Conservation (phyloP, 2,797 vertebrate species). For the Sphenodon punctatus region DNA sequence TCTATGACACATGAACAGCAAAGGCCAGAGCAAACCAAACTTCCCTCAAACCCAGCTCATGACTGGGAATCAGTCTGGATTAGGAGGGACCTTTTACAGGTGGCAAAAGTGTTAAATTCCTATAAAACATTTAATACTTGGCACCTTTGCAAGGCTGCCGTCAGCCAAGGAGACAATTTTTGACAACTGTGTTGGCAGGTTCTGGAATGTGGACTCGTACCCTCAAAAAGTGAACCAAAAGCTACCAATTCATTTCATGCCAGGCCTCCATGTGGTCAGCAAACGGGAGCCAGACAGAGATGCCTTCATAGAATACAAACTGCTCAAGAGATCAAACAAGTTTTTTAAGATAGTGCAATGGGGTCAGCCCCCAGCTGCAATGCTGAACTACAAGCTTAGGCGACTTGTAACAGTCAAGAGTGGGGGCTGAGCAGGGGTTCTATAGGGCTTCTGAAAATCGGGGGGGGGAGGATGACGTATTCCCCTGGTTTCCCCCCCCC, state of each 20-base stretch:
- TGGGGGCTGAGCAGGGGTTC: too few species aligned
- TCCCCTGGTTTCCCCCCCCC: too few species aligned
- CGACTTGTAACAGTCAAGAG: too few species aligned
- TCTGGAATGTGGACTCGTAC: fast-evolving
- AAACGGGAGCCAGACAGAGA: conserved; percentile 12
- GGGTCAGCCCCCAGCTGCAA: too few species aligned
- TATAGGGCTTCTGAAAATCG: too few species aligned
- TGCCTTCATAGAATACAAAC: background rate
- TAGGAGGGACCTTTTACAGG: background rate
- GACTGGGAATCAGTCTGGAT: background rate
- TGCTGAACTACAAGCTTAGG: too few species aligned
- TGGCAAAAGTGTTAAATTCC: background rate
- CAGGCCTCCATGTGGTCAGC: background rate
- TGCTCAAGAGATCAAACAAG: too few species aligned
- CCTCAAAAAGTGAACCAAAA: background rate
- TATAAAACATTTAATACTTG: fast-evolving
- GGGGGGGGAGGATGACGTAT: too few species aligned
- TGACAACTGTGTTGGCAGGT: background rate
- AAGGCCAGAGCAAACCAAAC: fast-evolving
- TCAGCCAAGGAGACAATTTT: background rate
- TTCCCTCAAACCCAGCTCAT: background rate
- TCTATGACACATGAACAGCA: background rate
- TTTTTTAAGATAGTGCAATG: too few species aligned
- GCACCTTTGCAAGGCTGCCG: background rate
- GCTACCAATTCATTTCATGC: background rate